phyloP scores from a whole-genome alignment of 2,888 invertebrate species.

The Nomada ferruginata region DNA sequence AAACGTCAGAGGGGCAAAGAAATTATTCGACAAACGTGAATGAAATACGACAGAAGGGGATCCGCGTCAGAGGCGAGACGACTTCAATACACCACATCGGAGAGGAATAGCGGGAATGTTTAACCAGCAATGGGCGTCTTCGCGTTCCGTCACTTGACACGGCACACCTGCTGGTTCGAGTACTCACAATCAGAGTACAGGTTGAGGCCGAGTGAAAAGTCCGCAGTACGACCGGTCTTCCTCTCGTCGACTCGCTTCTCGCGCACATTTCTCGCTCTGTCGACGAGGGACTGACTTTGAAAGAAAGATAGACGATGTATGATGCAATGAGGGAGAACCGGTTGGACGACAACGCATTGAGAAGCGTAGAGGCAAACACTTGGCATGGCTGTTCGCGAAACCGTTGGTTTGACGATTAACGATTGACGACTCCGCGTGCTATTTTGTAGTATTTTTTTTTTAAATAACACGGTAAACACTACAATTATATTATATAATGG shows the following conservation, averaged over 20 bases:
- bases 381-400: background rate
- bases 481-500: too few species aligned
- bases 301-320: constrained; percentile 35
- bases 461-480: too few species aligned
- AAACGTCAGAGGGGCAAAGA: background rate
- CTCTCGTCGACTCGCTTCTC: constrained; percentile 25
- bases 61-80: constrained; percentile 10
- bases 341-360: constrained; percentile 27
- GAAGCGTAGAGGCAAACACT: constrained; percentile 3
- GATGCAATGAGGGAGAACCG: constrained; percentile 54
- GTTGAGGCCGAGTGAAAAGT: constrained; percentile 35
- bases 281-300: constrained; percentile 41
- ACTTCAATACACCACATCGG: background rate
- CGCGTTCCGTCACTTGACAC: constrained; percentile 34
- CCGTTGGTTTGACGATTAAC: background rate
- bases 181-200: background rate
- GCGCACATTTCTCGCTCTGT: constrained; percentile 40
- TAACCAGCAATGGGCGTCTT: constrained; percentile 16
- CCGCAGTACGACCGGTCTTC: constrained; percentile 27
- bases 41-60: constrained; percentile 13
- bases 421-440: too few species aligned
- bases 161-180: constrained; percentile 53
- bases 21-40: background rate
- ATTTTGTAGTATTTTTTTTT: too few species aligned
- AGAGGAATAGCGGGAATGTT: constrained; percentile 32